Base-by-base conservation (phyloP, 2,113 vertebrate genomes). In the Mirounga angustirostris region DNA sequence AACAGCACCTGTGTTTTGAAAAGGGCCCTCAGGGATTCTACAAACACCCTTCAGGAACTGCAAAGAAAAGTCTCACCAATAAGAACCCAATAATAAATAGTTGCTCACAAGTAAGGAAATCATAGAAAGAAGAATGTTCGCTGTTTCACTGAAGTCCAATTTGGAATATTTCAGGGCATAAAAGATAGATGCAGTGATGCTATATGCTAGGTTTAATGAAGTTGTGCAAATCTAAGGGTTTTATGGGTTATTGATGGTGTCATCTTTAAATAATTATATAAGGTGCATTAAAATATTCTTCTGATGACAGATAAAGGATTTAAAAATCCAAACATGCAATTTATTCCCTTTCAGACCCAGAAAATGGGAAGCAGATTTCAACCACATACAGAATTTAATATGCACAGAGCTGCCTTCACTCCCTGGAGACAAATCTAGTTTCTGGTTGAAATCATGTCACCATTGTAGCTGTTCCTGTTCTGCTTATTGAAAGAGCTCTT, bases 201-300 rank as follows among this genome's bases (percentile, higher is more conserved):
- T 82, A 21, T 84, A 69, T 79, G 63, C 84, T 94, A 61, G 95
- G 92, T 95, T 69, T 93, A 88, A 54, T 56, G 50, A 65, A 97
- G 93, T 89, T 78, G 61, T 89, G 58, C 61, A 93, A 73, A 90
- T 87, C 30, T 69, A 82, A 84, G 40, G 40, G 19, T 78, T 95
- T 83, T 95, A 13, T 22, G 94, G 84, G 43, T 96, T 98, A 84
- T 91, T 90, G 63, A 95, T 91, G 52, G 84, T 83, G 81, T 91
- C 46, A 67, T 94, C 76, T 92, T 94, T 83, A 91, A 97, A 96
- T 58, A 95, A 87, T 95, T 94, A 91, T 7, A 85, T 92, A 96
- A 90, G 36, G 22, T n/a, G 28, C 36, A 82, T 92, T 95, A 86
- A 92, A 95, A 96, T 89, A 74, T 78, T 93, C 46, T 67, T 80